phyloP scores from a whole-genome alignment of 2,888 invertebrate species.

The Selenia dentaria region DNA sequence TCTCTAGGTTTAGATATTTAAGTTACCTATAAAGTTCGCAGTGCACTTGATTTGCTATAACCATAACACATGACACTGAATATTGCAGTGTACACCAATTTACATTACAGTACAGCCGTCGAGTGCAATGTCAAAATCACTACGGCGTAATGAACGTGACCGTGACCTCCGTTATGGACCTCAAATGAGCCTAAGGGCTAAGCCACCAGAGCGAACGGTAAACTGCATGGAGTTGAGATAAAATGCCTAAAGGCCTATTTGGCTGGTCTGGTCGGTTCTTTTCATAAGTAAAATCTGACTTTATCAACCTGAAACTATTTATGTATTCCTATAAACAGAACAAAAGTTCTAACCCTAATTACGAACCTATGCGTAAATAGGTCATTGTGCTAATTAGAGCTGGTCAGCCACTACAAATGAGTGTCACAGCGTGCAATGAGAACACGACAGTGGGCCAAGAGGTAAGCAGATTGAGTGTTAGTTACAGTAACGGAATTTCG shows the following conservation, averaged over 20 bases:
- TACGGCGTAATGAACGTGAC: conserved; percentile 20
- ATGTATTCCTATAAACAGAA: too few relatives aligned
- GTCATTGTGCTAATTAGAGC: conserved; percentile 1
- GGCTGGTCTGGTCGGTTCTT: too few relatives aligned
- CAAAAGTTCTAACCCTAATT: too few relatives aligned
- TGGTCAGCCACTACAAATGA: conserved; percentile 1
- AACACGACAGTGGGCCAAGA: conserved; percentile 33
- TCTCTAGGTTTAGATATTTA: too few relatives aligned
- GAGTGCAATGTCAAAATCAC: conserved; percentile 27
- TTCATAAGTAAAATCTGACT: too few relatives aligned
- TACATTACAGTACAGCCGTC: too few relatives aligned
- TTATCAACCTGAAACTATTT: too few relatives aligned
- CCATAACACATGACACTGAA: too few relatives aligned
- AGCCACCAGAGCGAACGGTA: not conserved
- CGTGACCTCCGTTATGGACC: conserved; percentile 23
- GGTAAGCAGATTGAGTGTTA: not conserved
- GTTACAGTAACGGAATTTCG: conserved; percentile 19
- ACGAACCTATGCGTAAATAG: conserved; percentile 7
- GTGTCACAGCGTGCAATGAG: conserved; percentile 9
- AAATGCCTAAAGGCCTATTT: too few relatives aligned
- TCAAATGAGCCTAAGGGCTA: not conserved
- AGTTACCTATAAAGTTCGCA: too few relatives aligned
- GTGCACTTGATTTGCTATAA: too few relatives aligned
- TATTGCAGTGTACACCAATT: too few relatives aligned
- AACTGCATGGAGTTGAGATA: not conserved